Base-by-base conservation (phyloP, 2,113 vertebrate species). In the Ploceus nigricollis region DNA sequence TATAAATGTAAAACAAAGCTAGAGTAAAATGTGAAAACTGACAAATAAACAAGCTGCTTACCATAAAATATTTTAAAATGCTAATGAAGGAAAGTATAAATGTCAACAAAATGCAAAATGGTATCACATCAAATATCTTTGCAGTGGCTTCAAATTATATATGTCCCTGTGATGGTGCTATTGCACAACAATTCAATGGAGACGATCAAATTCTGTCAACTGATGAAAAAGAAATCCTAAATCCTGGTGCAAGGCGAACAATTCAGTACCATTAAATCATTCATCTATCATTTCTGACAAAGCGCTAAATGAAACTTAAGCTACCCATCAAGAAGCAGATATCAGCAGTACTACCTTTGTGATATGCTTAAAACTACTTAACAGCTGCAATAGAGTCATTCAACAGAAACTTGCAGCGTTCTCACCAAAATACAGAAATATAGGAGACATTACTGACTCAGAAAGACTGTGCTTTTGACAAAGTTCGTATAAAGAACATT, bases 211-310 rank as follows among this genome's bases (percentile, higher is more conserved):
- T 84, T 91, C 42, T 84, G 37, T 53, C 45, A 78, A 84, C 15
- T 63, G 28, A 53, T 53, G 17, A 42, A 89, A 78, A 42, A 57
- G 40, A 89, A 93, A 70, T 82, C 56, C n/a, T 84, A 61, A 91
- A 45, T 75, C 51, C 20, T 89, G 33, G 33, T 78, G 56, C 45
- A 89, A 94, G 79, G 42, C 1, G 4, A 91, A 69, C 7, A 87
- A 44, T 51, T 80, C 39, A 44, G 60, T 31, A 83, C 45, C 28
- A 56, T 93, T 91, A 89, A 80, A 81, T 68, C 23, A 77, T 65
- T 81, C 68, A 89, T 91, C 72, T 73, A 68, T 72, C 35, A 91
- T 83, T 89, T 83, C 77, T 93, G 87, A 80, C 61, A 95, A 85
- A 96, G 82, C 0, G 8, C 10, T 93, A 60, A 93, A 51, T 72